These are phyloP conservation scores for Vulpes lagopus DNA, from an alignment of 2,113 vertebrate species.

Conservation along the genomic window DNA sequence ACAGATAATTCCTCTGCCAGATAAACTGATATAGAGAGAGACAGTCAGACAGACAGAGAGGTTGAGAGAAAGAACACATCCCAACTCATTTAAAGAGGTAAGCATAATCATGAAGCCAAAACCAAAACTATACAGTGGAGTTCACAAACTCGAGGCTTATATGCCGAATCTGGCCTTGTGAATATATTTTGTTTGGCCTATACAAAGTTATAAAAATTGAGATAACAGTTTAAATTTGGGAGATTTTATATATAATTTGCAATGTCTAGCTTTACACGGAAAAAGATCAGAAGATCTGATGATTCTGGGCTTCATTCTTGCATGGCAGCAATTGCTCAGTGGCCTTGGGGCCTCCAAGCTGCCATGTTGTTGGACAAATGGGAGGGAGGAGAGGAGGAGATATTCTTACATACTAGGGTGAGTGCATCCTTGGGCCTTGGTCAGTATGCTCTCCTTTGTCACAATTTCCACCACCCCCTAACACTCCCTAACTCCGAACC, in stretches of 20 bases:
- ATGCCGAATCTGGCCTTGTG: not conserved
- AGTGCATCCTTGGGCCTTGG: not conserved
- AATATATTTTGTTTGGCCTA: conserved; percentile 1
- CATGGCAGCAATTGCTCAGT: not conserved
- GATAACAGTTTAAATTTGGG: not conserved
- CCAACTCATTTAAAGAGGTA: not conserved
- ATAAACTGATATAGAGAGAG: not conserved
- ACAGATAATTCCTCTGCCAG: not conserved
- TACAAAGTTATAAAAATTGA: not conserved
- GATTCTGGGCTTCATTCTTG: not conserved
- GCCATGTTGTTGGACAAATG: not conserved
- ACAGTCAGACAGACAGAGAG: not conserved
- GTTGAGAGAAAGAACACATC: not conserved
- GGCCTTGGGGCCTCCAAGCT: not conserved
- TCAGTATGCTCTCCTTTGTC: not conserved
- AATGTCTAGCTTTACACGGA: conserved; percentile 21
- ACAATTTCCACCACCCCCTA: not conserved
- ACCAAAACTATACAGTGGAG: not conserved
- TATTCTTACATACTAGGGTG: not conserved
- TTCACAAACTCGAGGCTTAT: not conserved
- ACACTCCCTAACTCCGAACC: not conserved
- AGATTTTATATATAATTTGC: not conserved
- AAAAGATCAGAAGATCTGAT: not conserved
- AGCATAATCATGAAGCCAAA: conserved; percentile 43
- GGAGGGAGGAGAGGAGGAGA: not conserved